Conservation (phyloP, 1,140 invertebrate species). For the Bombus pascuorum region DNA sequence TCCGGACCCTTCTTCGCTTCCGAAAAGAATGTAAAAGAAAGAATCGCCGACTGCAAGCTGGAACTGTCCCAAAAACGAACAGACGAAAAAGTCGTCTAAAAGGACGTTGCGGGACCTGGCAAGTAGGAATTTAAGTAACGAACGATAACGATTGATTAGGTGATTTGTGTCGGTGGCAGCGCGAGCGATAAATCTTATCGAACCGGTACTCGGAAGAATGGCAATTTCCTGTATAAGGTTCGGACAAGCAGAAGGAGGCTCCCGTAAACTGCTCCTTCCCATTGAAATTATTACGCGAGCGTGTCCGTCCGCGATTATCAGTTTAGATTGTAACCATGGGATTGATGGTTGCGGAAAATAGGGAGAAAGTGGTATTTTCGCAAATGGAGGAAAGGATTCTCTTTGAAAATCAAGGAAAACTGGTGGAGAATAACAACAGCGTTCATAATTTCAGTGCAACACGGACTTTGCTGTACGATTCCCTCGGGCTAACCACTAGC, state of each 20-base stretch:
- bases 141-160: slow-evolving; percentile 25
- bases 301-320: slow-evolving; percentile 21
- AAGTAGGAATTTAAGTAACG: neutral
- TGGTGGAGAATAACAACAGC: neutral
- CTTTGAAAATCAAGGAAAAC: neutral
- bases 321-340: slow-evolving; percentile 3
- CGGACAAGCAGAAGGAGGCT: neutral
- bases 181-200: slow-evolving; percentile 9
- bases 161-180: neutral
- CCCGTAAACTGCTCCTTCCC: slow-evolving; percentile 6
- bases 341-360: neutral
- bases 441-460: slow-evolving; percentile 52
- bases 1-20: neutral
- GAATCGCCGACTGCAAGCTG: neutral
- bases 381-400: no score
- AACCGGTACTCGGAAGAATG: neutral
- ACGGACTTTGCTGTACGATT: slow-evolving; percentile 19
- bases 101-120: neutral
- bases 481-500: neutral
- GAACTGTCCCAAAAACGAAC: neutral
- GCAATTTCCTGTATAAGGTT: slow-evolving; percentile 5
- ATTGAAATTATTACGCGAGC: neutral
- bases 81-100: neutral
- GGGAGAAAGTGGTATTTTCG: neutral
- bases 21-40: neutral